phyloP scores from a whole-genome alignment of 1,140 invertebrate genomes.

The Proales similis region DNA sequence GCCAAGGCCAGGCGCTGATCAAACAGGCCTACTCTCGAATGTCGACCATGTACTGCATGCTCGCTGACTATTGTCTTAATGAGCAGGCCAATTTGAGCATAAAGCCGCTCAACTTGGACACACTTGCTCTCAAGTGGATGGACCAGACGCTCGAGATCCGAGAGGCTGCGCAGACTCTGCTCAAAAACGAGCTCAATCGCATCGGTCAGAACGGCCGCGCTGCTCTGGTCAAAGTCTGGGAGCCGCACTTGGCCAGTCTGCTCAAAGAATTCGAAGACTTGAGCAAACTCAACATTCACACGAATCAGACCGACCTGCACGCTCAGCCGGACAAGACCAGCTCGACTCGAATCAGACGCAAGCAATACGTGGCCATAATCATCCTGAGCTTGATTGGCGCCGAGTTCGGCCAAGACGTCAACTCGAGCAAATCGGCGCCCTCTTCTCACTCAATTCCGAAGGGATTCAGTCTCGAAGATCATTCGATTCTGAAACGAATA shows the following conservation, averaged over 20 bases:
- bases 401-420: constrained; percentile 81
- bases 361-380: constrained; percentile 93
- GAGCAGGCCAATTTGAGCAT: constrained; percentile 59
- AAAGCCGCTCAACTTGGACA: constrained; percentile 86
- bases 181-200: constrained; percentile 81
- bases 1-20: constrained; percentile 66
- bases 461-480: constrained; percentile 80
- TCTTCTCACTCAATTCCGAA: constrained; percentile 64
- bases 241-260: constrained; percentile 80
- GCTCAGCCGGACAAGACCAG: constrained; percentile 42
- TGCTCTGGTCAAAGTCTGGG: constrained; percentile 83
- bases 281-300: constrained; percentile 48
- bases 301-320: constrained; percentile 41
- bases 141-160: constrained; percentile 67
- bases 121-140: constrained; percentile 93
- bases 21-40: constrained; percentile 93
- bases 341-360: constrained; percentile 68
- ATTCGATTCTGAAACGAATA: constrained; percentile 78
- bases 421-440: constrained; percentile 43
- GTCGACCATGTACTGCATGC: constrained; percentile 87
- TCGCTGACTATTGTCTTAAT: constrained; percentile 71
- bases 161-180: constrained; percentile 86
- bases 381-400: constrained; percentile 91
- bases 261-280: constrained; percentile 58
- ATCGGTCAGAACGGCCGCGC: constrained; percentile 85